A percentile compares a stretch with the other conserved stretches of the same genome.
These are phyloP conservation scores for Andrena hattorfiana DNA, from an alignment of 2,888 invertebrate species.

Conservation along the genomic window DNA sequence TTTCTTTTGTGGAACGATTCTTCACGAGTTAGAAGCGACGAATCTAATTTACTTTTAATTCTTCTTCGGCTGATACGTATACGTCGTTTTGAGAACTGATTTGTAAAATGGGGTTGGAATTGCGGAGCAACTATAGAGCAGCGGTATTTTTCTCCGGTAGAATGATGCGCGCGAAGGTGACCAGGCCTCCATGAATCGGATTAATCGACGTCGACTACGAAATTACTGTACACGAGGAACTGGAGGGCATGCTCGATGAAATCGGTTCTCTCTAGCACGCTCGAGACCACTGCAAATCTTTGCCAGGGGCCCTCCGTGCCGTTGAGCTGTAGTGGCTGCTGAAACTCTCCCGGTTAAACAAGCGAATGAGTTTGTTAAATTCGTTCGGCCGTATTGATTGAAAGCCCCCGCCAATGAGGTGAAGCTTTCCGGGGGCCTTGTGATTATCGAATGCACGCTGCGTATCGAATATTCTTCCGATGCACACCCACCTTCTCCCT, in stretches of 20 bases:
- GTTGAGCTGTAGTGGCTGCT: slow-evolving; percentile 29
- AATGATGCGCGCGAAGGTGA: slow-evolving; percentile 4
- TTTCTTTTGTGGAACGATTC: background rate
- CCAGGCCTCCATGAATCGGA: slow-evolving; percentile 3
- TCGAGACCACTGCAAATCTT: slow-evolving; percentile 67
- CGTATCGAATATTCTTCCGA: slow-evolving; percentile 13
- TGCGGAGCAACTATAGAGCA: background rate
- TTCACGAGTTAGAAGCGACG: background rate
- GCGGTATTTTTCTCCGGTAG: background rate
- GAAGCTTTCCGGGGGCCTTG: slow-evolving; percentile 16
- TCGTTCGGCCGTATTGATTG: slow-evolving; percentile 48
- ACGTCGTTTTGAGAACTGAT: background rate
- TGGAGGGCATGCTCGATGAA: slow-evolving; percentile 52
- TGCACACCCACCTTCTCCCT: background rate
- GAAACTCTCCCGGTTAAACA: slow-evolving; percentile 55
- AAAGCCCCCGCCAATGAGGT: slow-evolving; percentile 29
- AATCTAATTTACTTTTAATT: too few relatives aligned
- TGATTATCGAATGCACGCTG: slow-evolving; percentile 24
- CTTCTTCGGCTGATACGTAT: too few relatives aligned
- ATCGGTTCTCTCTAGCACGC: slow-evolving; percentile 53
- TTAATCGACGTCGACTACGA: slow-evolving; percentile 46
- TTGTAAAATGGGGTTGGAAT: background rate
- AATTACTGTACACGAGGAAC: slow-evolving; percentile 42
- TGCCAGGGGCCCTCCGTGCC: slow-evolving; percentile 34
- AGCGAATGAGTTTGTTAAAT: slow-evolving; percentile 60